Conservation (phyloP, 2,797 vertebrate genomes). For the Parambassis ranga region DNA sequence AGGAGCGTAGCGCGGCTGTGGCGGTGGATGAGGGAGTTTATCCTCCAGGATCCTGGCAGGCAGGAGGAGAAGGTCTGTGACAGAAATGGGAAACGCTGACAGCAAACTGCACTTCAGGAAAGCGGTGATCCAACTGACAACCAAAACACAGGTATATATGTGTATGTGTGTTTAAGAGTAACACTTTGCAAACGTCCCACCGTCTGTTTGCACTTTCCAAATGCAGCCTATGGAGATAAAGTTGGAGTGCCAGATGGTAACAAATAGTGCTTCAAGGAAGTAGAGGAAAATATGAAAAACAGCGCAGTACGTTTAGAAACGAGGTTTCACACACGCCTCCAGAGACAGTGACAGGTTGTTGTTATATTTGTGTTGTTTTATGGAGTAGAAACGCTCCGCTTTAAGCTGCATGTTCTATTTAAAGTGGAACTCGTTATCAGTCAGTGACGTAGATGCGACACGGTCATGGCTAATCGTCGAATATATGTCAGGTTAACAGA, state of each 20-base stretch:
- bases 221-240: slow-evolving; percentile 18
- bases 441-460: too few relatives aligned
- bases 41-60: slow-evolving; percentile 67
- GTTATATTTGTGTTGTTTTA: not conserved
- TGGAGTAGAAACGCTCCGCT: accelerated
- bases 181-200: accelerated
- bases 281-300: not conserved
- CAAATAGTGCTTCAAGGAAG: not conserved
- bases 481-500: too few relatives aligned
- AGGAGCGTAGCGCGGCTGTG: not conserved
- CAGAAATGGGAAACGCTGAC: slow-evolving; percentile 88
- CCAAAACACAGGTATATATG: slow-evolving; percentile 88
- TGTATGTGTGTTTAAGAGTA: not conserved
- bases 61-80: slow-evolving; percentile 53
- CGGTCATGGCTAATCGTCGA: too few relatives aligned
- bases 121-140: slow-evolving; percentile 95
- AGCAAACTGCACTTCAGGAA: slow-evolving; percentile 97
- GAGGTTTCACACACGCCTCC: accelerated
- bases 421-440: too few relatives aligned
- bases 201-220: too few relatives aligned
- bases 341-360: not conserved
- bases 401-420: not conserved
- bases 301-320: accelerated
- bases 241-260: slow-evolving; percentile 61
- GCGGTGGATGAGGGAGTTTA: slow-evolving; percentile 35